Evolutionary conservation across 2,113 vertebrate species (phyloP), one percentile per base, ranked within the genome.

Genomic region (Oryzias curvinotus): DNA sequence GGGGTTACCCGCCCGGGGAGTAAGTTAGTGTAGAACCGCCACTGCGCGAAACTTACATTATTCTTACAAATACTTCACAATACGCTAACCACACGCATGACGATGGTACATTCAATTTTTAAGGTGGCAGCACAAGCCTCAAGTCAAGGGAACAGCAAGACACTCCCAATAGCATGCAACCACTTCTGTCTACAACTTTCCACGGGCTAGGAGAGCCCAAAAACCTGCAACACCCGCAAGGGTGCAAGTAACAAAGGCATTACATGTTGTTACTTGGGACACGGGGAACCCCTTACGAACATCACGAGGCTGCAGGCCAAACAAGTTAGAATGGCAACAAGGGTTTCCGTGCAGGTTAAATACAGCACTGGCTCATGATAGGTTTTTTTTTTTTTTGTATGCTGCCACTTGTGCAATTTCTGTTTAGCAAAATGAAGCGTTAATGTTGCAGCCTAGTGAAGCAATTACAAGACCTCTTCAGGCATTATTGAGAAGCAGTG

Each of bases 391-490:
- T 58, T 65, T 58, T 62, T 75, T 70, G 56, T 63, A 48, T 53
- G 57, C 44, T 26, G 49, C 41, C 18, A 5, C 48, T 25, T 21
- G 65, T 57, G 60, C 64, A 57, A 13, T 75, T 77, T 72, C 64
- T 67, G 43, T 26, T 73, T 57, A 19, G 70, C 52, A 75, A 68
- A 78, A 79, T 72, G 51, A 75, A 71, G 65, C 14, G 28, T 77
- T 76, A 41, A 71, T 16, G 30, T 73, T 69, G 54, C 50, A 62
- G 79, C 65, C 52, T 45, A 49, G 41, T 51, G 77, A 75, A 78
- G 77, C 81, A 81, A 84, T 87, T 83, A 84, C 66, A 72, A 68
- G 75, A 75, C 63, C 77, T 79, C 70, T 79, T 71, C 71, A 55
- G 72, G 62, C 70, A 74, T 84, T 82, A 81, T 73, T 65, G 67